Evolutionary conservation across 2,797 vertebrate genomes (phyloP), one percentile per base, ranked within the genome.

Genomic region (Eleutherodactylus coqui): DNA sequence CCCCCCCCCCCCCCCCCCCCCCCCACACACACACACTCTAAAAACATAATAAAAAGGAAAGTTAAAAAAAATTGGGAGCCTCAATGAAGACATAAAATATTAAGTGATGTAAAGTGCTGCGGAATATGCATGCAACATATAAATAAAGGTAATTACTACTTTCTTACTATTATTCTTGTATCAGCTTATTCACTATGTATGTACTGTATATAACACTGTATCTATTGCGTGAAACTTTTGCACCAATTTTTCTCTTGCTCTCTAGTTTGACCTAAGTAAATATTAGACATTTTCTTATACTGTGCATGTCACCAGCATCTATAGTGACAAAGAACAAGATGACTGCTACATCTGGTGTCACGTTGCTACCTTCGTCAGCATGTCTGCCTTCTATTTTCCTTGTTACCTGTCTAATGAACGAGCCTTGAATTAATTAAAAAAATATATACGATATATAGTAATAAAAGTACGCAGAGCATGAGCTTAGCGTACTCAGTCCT

Each of bases 311-410:
- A 38, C 34, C 21, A 3, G 75, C 17, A 58, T 32, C 47, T 34
- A 76, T 34, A 51, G 29, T 53, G 27, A 24, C 49, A 77, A 55
- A 53, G 49, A 77, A 36, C 75, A 76, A 53, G 47, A 51, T 51
- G 45, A 21, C 32, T 75, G 43, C 70, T 43, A 8, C 41, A 9
- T 51, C 73, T 75, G 27, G 27, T 32, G 21, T 36, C 51, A 38
- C 41, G 19, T 77, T 55, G 75, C 75, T 34, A 16, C 47, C 49
- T 21, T 36, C 32, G 24, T 34, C 21, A 38, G 34, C 24, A 58
- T 32, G 51, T 38, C 73, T 53, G 16, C 29, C 69, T 72, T 77
- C 19, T 38, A 14, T 55, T 34, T 53, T 36, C 29, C 19, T 11
- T 53, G 19, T 77, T 36, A 36, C 47, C n/a, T 8, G 21, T 38